phyloP scores from a whole-genome alignment of 2,113 vertebrate genomes.

The Zingel zingel region DNA sequence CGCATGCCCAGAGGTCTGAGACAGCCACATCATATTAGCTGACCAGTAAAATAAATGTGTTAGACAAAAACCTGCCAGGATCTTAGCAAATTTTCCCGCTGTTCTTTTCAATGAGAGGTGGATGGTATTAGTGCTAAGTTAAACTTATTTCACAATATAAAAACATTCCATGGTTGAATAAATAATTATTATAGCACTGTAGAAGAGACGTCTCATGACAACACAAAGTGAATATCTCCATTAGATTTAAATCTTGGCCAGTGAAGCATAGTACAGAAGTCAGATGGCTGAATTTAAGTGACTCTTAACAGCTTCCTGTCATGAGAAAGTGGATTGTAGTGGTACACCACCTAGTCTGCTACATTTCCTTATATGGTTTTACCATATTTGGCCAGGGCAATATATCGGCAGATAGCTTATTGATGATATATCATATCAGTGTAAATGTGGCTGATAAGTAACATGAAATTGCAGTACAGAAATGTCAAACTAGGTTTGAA shows the following conservation, averaged over 20 bases:
- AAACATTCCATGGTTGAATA: neutral
- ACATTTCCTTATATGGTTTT: neutral
- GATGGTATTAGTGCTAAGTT: constrained; percentile 9
- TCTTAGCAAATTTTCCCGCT: neutral
- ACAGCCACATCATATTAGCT: constrained; percentile 72
- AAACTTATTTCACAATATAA: neutral
- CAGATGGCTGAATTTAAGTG: neutral
- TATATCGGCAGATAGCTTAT: neutral
- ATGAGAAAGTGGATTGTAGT: neutral
- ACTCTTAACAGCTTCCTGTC: neutral
- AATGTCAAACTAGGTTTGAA: neutral
- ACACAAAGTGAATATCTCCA: neutral
- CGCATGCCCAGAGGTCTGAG: constrained; percentile 51
- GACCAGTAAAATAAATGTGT: neutral
- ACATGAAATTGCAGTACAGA: neutral
- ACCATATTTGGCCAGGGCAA: neutral
- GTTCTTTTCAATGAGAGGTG: constrained; percentile 13
- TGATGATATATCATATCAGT: neutral
- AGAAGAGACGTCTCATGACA: neutral
- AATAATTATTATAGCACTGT: neutral
- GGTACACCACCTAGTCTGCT: neutral
- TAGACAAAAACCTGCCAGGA: too few species aligned
- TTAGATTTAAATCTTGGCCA: neutral
- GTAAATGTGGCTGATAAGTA: neutral
- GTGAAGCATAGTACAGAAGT: neutral